These are phyloP conservation scores for Drosophila seguyi DNA, from an alignment of 1,140 invertebrate genomes.

Conservation along the genomic window DNA sequence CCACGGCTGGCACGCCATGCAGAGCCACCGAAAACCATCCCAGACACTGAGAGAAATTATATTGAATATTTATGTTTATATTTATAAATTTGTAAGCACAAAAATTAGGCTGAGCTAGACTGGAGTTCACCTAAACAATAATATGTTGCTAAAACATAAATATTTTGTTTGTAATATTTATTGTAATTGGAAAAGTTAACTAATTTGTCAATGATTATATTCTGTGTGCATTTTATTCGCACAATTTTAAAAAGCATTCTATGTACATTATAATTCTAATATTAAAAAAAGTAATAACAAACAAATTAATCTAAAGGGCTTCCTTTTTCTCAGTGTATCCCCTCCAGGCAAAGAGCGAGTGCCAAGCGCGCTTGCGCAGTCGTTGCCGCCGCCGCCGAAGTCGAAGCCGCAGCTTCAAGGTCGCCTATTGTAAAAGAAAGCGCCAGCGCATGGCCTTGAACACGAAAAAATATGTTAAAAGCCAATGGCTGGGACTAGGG, in stretches of 20 bases:
- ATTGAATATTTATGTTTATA: background rate
- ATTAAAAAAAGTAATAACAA: no score
- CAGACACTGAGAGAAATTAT: background rate
- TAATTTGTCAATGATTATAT: background rate
- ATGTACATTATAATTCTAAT: no score
- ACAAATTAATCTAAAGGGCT: background rate
- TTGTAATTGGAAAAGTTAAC: background rate
- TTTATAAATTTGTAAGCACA: background rate
- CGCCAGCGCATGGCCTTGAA: constrained; percentile 77
- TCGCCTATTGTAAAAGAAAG: constrained; percentile 84
- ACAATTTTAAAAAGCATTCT: no score
- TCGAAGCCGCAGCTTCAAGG: constrained; percentile 63
- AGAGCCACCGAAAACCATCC: constrained; percentile 8
- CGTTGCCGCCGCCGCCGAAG: constrained; percentile 12
- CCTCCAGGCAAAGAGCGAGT: constrained; percentile 36
- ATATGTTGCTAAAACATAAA: background rate
- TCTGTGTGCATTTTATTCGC: no score
- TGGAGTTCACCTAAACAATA: background rate
- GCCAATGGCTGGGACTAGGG: constrained; percentile 30
- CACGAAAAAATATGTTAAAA: constrained; percentile 68
- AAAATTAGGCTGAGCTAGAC: no score
- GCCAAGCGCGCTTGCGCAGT: constrained; percentile 65
- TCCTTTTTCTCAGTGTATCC: background rate
- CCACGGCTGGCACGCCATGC: constrained; percentile 32
- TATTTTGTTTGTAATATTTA: background rate